Evolutionary conservation across 2,797 vertebrate genomes (phyloP), one percentile per base, ranked within the genome.

Genomic region (Rhincodon typus): DNA sequence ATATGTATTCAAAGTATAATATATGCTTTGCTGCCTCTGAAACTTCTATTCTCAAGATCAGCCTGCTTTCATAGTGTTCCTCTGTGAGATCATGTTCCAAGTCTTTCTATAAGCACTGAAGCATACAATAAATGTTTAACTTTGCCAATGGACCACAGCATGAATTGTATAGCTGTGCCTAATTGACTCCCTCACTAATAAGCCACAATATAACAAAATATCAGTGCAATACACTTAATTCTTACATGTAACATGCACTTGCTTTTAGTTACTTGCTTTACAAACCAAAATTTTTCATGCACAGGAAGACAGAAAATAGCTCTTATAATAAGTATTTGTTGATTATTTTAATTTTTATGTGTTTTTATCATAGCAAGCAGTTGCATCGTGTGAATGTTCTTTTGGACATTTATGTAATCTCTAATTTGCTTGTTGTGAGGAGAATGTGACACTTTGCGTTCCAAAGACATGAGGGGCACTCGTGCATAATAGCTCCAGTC

Each of bases 111-210:
- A 46, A 94, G 67, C 93, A 94, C 38, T 38, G 67, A 94, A 50
- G 69, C 93, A 50, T 50, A 69, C 67, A 94, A 94, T 94, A 42
- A 94, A 70, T 94, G 93, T 94, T 94, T 94, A 38, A 69, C 93
- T 94, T 94, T 72, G 46, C 66, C 93, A 70, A 70, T 94, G 93
- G 93, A 72, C 93, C 67, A 70, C 46, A 72, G 93, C 67, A 72
- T 30, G 93, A 94, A 67, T 46, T 94, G 87, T 17, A 90, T 90
- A 42, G 53, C 90, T 93, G 90, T 67, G 38, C 93, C 27, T 72
- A 94, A 94, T 72, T 72, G 69, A 94, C 67, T 72, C 38, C 67
- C 27, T 72, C 93, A 94, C 67, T 94, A 94, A 70, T 94, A 91
- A 66, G 67, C 38, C 23, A 72, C 42, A 72, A 25, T 50, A 72